Evolutionary conservation across 2,797 vertebrate species (phyloP).

Genomic region (Garrulus glandarius): DNA sequence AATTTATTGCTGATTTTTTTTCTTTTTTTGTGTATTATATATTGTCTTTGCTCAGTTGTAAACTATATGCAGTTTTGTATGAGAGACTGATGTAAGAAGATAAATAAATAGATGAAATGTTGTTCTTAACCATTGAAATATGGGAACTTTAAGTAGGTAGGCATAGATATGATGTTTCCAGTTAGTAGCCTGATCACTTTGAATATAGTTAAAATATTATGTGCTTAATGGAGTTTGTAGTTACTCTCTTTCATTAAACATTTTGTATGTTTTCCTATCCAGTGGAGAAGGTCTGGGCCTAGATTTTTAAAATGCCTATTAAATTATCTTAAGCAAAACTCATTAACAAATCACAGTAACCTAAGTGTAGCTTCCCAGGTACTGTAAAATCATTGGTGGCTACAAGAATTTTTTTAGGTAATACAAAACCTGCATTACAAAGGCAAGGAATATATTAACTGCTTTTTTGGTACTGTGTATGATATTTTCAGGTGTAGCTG

Average conservation of each 20-base stretch:
- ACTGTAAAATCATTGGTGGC: background rate
- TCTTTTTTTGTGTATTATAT: background rate
- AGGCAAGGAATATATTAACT: background rate
- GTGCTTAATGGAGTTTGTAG: background rate
- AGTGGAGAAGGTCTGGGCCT: background rate
- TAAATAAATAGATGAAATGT: background rate
- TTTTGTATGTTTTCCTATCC: background rate
- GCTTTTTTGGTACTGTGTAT: background rate
- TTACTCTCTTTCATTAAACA: background rate
- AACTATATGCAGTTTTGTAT: background rate
- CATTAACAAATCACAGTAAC: background rate
- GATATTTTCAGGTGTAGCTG: background rate
- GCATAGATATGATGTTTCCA: background rate
- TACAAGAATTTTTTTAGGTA: background rate
- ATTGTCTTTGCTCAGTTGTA: background rate
- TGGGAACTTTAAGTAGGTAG: background rate
- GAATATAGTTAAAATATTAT: background rate
- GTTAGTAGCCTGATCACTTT: background rate
- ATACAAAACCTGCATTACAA: background rate
- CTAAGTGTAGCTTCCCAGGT: background rate
- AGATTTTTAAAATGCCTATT: background rate
- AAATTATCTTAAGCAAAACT: background rate
- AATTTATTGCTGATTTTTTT: background rate
- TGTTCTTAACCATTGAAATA: background rate
- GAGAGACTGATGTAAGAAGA: background rate